These are phyloP conservation scores for Oscheius myriophilus DNA, from an alignment of 2,888 invertebrate species.

Conservation along the genomic window DNA sequence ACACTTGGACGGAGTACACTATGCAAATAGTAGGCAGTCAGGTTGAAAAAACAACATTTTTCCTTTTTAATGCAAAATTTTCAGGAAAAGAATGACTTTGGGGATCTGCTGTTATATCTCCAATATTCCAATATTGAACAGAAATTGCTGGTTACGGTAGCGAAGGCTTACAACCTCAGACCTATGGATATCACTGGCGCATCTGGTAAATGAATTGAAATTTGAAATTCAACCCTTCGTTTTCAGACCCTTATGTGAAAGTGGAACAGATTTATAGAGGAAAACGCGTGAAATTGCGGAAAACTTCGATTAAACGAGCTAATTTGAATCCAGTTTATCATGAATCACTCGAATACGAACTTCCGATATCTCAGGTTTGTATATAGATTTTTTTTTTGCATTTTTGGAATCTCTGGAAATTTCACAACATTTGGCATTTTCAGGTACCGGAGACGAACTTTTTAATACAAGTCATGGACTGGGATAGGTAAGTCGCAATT, in stretches of 20 bases:
- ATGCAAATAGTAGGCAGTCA: conserved; percentile 85
- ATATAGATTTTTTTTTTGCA: too few relatives aligned
- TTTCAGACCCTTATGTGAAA: conserved; percentile 89
- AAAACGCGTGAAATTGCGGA: conserved; percentile 90
- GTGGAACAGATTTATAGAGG: conserved; percentile 87
- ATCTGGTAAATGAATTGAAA: too few relatives aligned
- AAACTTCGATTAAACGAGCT: conserved; percentile 83
- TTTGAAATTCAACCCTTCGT: too few relatives aligned
- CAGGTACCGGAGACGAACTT: conserved; percentile 84
- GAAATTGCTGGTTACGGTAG: conserved; percentile 86
- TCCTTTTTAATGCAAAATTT: conserved; percentile 19
- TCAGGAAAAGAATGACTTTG: conserved; percentile 86
- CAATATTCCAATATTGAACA: conserved; percentile 91
- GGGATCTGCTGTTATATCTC: conserved; percentile 89
- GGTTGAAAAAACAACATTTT: conserved; percentile 57
- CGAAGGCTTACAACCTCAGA: conserved; percentile 88
- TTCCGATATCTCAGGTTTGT: conserved; percentile 81
- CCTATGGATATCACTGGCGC: conserved; percentile 94
- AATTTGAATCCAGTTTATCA: conserved; percentile 77
- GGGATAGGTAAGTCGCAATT: conserved; percentile 79
- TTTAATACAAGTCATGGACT: conserved; percentile 86
- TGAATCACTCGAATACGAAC: conserved; percentile 90
- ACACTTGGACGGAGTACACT: conserved; percentile 84
- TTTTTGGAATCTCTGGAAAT: too few relatives aligned
- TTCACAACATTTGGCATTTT: too few relatives aligned